Percentiles rank a stretch among this genome's conserved stretches.
Conservation (phyloP, 2,113 vertebrate genomes). For the Seriola rivoliana region DNA sequence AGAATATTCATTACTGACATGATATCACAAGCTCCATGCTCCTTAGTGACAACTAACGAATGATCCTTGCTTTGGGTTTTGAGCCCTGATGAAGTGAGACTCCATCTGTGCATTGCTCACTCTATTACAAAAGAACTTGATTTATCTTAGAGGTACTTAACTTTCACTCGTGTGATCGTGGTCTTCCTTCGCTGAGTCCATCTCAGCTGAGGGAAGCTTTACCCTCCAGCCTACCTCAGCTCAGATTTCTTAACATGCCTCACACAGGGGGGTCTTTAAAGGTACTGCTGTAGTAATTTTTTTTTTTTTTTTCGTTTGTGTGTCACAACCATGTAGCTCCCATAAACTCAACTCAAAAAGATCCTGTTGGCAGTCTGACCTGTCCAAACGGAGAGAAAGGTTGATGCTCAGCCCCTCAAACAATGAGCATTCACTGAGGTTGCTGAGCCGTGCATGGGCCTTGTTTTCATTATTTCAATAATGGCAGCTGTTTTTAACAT, state of each 20-base stretch:
- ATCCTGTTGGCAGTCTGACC: conserved; percentile 50
- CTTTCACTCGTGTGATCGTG: conserved; percentile 51
- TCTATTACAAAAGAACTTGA: conserved; percentile 52
- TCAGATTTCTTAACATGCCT: conserved; percentile 81
- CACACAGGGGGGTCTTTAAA: conserved; percentile 71
- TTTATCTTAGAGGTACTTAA: conserved; percentile 72
- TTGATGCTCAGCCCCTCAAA: conserved; percentile 56
- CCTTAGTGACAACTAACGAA: conserved; percentile 58
- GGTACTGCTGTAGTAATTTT: conserved; percentile 80
- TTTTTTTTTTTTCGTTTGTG: not conserved
- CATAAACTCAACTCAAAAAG: conserved; percentile 55
- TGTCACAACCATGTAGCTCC: conserved; percentile 70
- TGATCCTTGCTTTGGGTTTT: conserved; percentile 53
- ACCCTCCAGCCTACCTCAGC: conserved; percentile 86
- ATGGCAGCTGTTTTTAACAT: conserved; percentile 85
- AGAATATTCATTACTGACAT: conserved; percentile 47
- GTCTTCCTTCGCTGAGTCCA: conserved; percentile 70
- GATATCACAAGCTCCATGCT: conserved; percentile 55
- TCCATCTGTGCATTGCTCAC: conserved; percentile 41
- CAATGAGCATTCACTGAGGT: conserved; percentile 59
- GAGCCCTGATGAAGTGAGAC: conserved; percentile 71
- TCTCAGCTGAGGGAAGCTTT: conserved; percentile 74
- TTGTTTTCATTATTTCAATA: conserved; percentile 82
- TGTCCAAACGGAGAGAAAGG: conserved; percentile 64
- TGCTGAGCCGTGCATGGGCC: conserved; percentile 73